Base-by-base conservation (phyloP, 2,797 vertebrate species). In the Gambelia wislizenii region DNA sequence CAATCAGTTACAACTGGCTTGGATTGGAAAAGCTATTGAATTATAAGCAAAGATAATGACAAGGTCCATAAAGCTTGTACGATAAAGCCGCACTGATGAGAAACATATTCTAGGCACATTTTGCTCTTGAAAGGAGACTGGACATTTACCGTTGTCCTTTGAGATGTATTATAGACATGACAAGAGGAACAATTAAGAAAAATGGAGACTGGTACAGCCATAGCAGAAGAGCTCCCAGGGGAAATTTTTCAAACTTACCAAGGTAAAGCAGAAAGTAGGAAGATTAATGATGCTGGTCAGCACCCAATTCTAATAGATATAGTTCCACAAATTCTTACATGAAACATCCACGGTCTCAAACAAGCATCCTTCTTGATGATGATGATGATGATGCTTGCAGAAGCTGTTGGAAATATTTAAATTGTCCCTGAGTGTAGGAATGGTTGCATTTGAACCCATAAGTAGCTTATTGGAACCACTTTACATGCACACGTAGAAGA, bases 201-300 rank as follows among this genome's bases (percentile, higher is more conserved):
- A 64, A 86, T 70, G 64, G 42, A 75, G 0, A 1, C 42, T 36
- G 44, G 70, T 52, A 36, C 52, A 47, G 47, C 77, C 42, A 36
- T 5, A 54, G 56, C 36, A 81, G 47, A 81, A 88, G 69, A 70
- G 39, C 70, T 91, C 78, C 77, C 59, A 76, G 69, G 56, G 77
- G 77, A 76, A 82, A 76, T 59, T 36, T 76, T 88, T 85, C 69
- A 64, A 88, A 20, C 49, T 59, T 81, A 81, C 59, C 59, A 70
- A 69, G 56, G 70, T 82, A 91, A 22, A 91, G 74, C 39, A 49
- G 61, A 22, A 59, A 82, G 39, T 76, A 36, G 54, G 87, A 86
- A 83, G 59, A 88, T 83, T 85, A 85, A 88, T 83, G 49, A 82
- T 75, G 49, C 54, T 69, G 87, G 44, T 42, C 42, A 10, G 18